Conservation (phyloP, 1,140 invertebrate species). For the Bombus impatiens region DNA sequence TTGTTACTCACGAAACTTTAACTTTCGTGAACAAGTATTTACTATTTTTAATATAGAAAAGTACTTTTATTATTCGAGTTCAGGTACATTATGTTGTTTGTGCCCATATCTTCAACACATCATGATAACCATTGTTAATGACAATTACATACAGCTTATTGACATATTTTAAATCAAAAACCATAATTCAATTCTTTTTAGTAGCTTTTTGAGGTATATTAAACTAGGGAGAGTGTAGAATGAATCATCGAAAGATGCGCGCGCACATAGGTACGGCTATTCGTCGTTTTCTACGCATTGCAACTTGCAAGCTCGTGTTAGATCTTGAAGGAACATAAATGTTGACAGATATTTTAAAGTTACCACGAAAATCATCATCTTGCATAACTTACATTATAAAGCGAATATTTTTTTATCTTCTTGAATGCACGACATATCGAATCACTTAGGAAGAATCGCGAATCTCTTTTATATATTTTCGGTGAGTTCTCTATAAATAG, state of each 20-base stretch:
- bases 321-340: neutral
- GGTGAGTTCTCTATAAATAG: slow-evolving; percentile 68
- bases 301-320: neutral
- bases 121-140: neutral
- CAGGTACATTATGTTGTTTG: neutral
- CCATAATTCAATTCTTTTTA: neutral
- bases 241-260: slow-evolving; percentile 55
- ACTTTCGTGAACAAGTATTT: no score
- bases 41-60: no score
- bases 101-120: neutral
- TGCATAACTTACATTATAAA: neutral
- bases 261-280: slow-evolving; percentile 22
- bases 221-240: neutral
- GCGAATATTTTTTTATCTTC: slow-evolving; percentile 11
- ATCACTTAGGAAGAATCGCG: slow-evolving; percentile 18
- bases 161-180: neutral
- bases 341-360: slow-evolving; percentile 6
- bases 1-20: no score
- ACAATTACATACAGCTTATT: neutral
- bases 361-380: neutral
- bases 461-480: slow-evolving; percentile 40
- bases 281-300: slow-evolving; percentile 37
- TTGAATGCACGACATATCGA: slow-evolving; percentile 24
- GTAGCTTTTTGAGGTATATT: neutral
- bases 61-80: no score